Evolutionary conservation across 1,140 invertebrate genomes (phyloP), one percentile per base, ranked within the genome.

Genomic region (Danaus melanippus): DNA sequence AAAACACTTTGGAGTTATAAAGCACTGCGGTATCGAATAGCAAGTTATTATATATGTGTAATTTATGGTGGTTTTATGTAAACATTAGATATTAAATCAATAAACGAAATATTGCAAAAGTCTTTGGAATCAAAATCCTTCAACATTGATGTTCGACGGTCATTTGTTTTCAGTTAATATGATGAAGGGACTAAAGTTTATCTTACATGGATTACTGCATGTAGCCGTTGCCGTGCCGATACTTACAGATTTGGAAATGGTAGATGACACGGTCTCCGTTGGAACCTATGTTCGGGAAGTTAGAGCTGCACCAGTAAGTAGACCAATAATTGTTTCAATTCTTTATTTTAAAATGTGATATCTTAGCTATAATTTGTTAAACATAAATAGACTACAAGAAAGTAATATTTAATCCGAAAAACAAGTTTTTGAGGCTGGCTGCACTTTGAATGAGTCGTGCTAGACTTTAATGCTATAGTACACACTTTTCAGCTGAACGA

Each of bases 211-310:
- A 42, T 41, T 71, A 21, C 50, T 80, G 39, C 77, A 78, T 5
- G 2, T 75, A 12, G 64, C 58, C 8, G 46, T 66, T 15, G 59
- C 65, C 0, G 44, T 51, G 8, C 21, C 72, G 10, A 70, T 65
- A 5, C 63, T 86, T 0, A 65, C 74, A 46, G 82, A 84, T 39
- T 57, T 85, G 54, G 67, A 81, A 45, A 58, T 83, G 53, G 75
- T 67, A n/a, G 81, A 85, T 48, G 85, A 87, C 50, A 78, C 79
- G 0, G 67, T 65, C 46, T 76, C 82, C 8, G 72, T 87, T 0
- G 86, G 85, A 12, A 83, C 84, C 0, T 85, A 84, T 54, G 67
- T 87, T 10, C 62, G 85, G 39, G 81, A 84, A 76, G 77, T 79
- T 0, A 73, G 87, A 62, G 84, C 87, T 32, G 76, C 79, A n/a